Conservation (phyloP, 2,797 vertebrate species). For the Myiotriccus ornatus region DNA sequence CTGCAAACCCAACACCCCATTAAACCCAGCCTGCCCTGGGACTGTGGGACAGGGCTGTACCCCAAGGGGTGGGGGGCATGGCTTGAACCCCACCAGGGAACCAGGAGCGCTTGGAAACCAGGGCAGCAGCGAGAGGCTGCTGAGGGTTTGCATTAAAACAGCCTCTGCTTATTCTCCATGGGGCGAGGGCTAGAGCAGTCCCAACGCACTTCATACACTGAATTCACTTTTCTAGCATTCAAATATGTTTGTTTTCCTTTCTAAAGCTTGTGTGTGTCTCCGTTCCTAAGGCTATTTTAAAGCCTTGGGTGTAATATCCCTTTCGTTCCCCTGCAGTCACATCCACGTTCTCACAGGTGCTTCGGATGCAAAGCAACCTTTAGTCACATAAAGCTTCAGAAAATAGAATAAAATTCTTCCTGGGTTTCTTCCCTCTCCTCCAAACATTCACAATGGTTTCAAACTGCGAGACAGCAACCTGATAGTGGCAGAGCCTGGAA, state of each 20-base stretch:
- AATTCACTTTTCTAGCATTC: background rate
- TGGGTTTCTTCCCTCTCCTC: background rate
- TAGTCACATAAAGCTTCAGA: background rate
- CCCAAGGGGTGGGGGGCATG: fast-evolving
- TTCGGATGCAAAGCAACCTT: background rate
- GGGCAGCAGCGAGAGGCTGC: background rate
- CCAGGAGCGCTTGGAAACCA: fast-evolving
- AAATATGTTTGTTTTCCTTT: background rate
- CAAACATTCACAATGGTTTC: background rate
- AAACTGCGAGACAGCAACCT: background rate
- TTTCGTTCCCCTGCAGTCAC: background rate
- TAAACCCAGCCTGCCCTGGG: background rate
- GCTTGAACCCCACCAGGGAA: fast-evolving
- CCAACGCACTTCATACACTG: too few species aligned
- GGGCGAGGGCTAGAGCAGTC: background rate
- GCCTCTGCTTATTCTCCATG: fast-evolving
- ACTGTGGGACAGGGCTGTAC: fast-evolving
- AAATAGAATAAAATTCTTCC: background rate
- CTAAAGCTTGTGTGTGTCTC: fast-evolving
- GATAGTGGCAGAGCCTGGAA: background rate
- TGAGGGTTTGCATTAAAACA: fast-evolving
- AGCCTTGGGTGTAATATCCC: background rate
- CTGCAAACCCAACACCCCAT: background rate
- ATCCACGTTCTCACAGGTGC: background rate
- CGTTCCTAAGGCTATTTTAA: background rate